Evolutionary conservation across 2,888 invertebrate species (phyloP).

Genomic region (Eupelmus urozonus): DNA sequence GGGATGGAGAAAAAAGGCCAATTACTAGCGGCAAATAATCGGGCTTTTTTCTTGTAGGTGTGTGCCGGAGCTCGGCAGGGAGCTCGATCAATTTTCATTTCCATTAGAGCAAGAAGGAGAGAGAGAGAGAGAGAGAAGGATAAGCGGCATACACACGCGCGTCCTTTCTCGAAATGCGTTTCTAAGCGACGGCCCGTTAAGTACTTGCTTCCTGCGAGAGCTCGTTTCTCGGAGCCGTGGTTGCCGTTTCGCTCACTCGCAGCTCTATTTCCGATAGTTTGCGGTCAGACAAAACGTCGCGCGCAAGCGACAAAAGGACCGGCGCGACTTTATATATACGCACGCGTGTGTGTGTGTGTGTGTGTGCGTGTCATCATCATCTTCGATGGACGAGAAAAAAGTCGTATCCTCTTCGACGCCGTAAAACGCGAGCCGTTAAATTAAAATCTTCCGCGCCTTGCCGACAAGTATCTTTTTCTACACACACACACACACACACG

Average conservation of each 20-base stretch:
- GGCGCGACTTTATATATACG: too few relatives aligned
- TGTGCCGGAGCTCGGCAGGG: not conserved
- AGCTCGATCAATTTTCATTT: slow-evolving; percentile 68
- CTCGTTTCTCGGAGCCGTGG: slow-evolving; percentile 16
- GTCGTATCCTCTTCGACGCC: not conserved
- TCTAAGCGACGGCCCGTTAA: slow-evolving; percentile 63
- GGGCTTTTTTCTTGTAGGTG: slow-evolving; percentile 12
- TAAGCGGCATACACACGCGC: slow-evolving; percentile 26
- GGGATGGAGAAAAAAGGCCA: slow-evolving; percentile 16
- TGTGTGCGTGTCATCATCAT: too few relatives aligned
- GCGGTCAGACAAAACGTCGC: slow-evolving; percentile 28
- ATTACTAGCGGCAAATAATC: slow-evolving; percentile 43
- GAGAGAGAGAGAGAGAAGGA: slow-evolving; percentile 22
- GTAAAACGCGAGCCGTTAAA: not conserved
- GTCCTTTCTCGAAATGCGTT: slow-evolving; percentile 66
- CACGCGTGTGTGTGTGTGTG: too few relatives aligned
- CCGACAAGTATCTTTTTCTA: too few relatives aligned
- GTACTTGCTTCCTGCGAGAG: slow-evolving; percentile 53
- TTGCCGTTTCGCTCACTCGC: not conserved
- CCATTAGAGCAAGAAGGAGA: too few relatives aligned
- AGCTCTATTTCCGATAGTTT: slow-evolving; percentile 50
- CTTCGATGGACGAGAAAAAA: not conserved
- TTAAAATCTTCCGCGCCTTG: too few relatives aligned
- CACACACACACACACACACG: not conserved
- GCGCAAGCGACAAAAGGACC: too few relatives aligned